phyloP scores from a whole-genome alignment of 2,888 invertebrate species.

The Aphrophora alni region DNA sequence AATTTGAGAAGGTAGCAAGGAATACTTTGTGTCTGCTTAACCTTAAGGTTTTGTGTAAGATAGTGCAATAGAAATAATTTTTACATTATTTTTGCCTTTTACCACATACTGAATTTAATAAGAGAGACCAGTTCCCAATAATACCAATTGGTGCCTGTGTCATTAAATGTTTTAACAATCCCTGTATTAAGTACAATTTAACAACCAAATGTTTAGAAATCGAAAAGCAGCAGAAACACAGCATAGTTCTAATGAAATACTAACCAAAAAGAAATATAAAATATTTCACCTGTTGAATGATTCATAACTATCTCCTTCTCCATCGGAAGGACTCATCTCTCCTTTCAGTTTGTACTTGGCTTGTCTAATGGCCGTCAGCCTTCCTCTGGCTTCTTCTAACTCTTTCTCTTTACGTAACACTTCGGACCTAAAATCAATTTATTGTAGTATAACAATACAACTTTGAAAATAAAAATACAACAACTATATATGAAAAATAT shows the following conservation, averaged over 20 bases:
- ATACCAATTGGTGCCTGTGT: no score
- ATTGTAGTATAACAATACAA: no score
- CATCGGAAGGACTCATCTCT: constrained; percentile 61
- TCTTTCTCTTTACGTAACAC: constrained; percentile 94
- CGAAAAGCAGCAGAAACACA: background rate
- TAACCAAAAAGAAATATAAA: no score
- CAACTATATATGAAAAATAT: no score
- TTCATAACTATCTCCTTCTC: constrained; percentile 53
- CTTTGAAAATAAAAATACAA: no score
- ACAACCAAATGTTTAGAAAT: background rate
- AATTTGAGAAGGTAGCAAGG: no score
- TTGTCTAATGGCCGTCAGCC: constrained; percentile 89
- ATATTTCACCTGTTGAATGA: constrained; percentile 36
- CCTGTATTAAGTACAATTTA: background rate
- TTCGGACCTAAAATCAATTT: constrained; percentile 67
- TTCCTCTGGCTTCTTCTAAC: constrained; percentile 88
- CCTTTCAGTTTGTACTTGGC: constrained; percentile 85
- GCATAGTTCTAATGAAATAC: background rate
- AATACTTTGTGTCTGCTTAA: no score
- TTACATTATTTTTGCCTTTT: no score
- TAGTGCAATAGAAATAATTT: no score
- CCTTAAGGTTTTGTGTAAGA: no score
- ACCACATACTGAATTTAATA: no score
- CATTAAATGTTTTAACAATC: background rate
- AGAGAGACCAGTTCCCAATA: no score